Evolutionary conservation across 2,113 vertebrate species (phyloP).

Genomic region (Labeo rohita): DNA sequence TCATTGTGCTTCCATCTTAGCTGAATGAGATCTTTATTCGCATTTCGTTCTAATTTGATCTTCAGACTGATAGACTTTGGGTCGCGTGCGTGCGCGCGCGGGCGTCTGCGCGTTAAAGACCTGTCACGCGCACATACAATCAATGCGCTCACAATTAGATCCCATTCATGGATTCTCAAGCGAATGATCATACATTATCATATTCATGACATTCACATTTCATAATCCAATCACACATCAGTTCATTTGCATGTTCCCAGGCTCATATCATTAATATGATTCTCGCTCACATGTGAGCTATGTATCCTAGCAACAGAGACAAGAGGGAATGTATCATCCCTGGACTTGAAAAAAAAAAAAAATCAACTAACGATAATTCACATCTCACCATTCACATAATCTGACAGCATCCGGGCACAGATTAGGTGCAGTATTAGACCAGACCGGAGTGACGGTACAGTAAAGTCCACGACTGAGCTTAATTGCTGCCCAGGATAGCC

Average conservation of each 20-base stretch:
- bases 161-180: slow-evolving; percentile 47
- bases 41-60: slow-evolving; percentile 45
- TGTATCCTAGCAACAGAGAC: slow-evolving; percentile 61
- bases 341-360: slow-evolving; percentile 21
- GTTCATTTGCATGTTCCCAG: slow-evolving; percentile 57
- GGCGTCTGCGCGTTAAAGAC: background rate
- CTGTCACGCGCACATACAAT: slow-evolving; percentile 20
- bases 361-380: slow-evolving; percentile 13
- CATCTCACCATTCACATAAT: background rate
- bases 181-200: slow-evolving; percentile 52
- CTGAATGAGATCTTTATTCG: slow-evolving; percentile 44
- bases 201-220: slow-evolving; percentile 58
- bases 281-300: slow-evolving; percentile 51
- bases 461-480: background rate
- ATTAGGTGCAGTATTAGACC: background rate
- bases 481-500: background rate
- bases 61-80: slow-evolving; percentile 17
- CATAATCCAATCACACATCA: slow-evolving; percentile 57
- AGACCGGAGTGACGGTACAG: background rate
- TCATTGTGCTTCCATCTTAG: slow-evolving; percentile 36
- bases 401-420: too few relatives aligned
- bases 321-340: slow-evolving; percentile 46
- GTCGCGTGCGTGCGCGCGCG: background rate
- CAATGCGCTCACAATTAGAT: slow-evolving; percentile 45
- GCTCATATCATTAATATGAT: slow-evolving; percentile 58